Base-by-base conservation (phyloP, 2,888 invertebrate species). In the Prosapia bicincta region DNA sequence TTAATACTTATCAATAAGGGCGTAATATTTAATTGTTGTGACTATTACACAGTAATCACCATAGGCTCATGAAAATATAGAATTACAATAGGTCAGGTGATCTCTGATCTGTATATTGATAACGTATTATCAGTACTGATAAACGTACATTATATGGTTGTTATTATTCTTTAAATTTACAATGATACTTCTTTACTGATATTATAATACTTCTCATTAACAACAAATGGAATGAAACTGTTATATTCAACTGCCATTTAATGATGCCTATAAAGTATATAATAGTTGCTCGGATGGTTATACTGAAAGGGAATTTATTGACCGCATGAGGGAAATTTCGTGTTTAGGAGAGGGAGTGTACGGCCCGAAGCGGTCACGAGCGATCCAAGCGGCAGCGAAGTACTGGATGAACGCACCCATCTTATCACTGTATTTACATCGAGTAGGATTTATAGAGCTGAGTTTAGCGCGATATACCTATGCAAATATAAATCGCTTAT, bases 401-500 rank as follows among this genome's bases (percentile, higher is more conserved):
- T 54, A 54, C 74, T 26, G 71, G 23, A 24, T 65, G 66, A 69
- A 69, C 74, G 69, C 74, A 74, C 74, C 74, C 69, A 74, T 69
- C 74, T 74, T 74, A 74, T 74, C 74, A 74, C 74, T 69, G 74
- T 74, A 69, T 74, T 74, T 74, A 74, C 74, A 74, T 74, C 74
- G 69, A 54, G 20, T n/a, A 54, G 54, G 54, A 54, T 54, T 54
- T 54, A 54, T 54, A 54, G n/a, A 9, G 54, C 54, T 54, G 54
- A 10, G 54, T 54, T 54, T 54, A 54, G 54, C 54, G 20, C 54
- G 54, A 54, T 54, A n/a, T 20, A 54, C 54, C 54, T 54, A 54
- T 38, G 38, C 13, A 38, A 38, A 38, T 38, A 38, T 38, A 15
- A 38, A 38, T 3, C 3, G 38, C 38, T 38, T 38, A 2, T 38